phyloP scores from a whole-genome alignment of 2,797 vertebrate species.

The Hapalemur alaotrensis region DNA sequence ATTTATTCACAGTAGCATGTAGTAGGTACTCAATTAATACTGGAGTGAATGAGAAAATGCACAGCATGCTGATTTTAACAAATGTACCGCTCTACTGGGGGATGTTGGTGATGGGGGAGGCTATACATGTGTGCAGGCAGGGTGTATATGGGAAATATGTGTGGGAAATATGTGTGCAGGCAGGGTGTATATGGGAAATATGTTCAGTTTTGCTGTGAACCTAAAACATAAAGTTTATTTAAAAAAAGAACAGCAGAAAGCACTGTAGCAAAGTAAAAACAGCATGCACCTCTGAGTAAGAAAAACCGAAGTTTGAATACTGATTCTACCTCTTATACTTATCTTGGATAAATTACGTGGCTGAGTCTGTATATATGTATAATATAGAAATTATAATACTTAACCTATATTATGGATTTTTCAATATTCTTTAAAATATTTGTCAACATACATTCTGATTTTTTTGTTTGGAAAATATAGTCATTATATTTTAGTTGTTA shows the following conservation, averaged over 20 bases:
- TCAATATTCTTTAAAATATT: conserved; percentile 9
- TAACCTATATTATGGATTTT: not conserved
- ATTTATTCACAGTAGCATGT: not conserved
- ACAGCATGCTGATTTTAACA: not conserved
- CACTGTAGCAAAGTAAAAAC: not conserved
- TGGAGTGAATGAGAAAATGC: not conserved
- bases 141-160: not conserved
- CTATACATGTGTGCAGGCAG: not conserved
- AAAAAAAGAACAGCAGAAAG: not conserved
- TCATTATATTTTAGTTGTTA: conserved; percentile 31
- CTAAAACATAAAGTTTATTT: not conserved
- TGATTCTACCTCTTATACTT: not conserved
- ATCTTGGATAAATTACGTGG: conserved; percentile 2
- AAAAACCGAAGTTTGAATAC: conserved; percentile 6
- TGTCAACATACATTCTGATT: not conserved
- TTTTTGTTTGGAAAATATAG: conserved; percentile 2
- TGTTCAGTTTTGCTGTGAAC: not conserved
- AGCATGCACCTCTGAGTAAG: not conserved
- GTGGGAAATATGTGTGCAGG: not conserved
- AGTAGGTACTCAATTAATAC: not conserved
- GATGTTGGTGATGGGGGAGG: not conserved
- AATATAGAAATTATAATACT: not conserved
- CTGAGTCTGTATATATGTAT: not conserved
- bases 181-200: not conserved
- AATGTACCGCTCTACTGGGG: not conserved